Evolutionary conservation across 1,140 invertebrate genomes (phyloP).

Genomic region (Bombyx mandarina): DNA sequence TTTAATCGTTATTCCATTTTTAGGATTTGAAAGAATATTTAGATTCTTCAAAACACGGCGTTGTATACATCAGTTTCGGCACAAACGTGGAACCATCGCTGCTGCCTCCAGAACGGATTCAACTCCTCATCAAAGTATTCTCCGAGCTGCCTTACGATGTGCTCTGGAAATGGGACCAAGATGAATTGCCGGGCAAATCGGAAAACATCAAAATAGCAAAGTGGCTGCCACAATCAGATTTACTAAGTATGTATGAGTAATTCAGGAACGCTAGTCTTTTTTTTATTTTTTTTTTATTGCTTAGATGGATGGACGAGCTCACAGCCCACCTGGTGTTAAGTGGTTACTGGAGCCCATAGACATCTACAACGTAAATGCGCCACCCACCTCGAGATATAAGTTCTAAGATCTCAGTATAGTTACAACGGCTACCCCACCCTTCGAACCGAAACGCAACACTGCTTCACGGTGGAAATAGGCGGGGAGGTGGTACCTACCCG

Average conservation of each 20-base stretch:
- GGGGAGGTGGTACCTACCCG: too few relatives aligned
- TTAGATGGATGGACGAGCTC: too few relatives aligned
- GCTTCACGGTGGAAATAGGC: too few relatives aligned
- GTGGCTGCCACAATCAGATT: slow-evolving; percentile 70
- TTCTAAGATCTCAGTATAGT: too few relatives aligned
- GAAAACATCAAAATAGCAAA: slow-evolving; percentile 65
- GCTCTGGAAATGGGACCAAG: slow-evolving; percentile 67
- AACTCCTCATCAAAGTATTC: slow-evolving; percentile 59
- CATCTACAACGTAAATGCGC: too few relatives aligned
- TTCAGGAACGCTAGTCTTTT: too few relatives aligned
- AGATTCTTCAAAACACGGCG: slow-evolving; percentile 69
- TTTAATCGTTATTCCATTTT: slow-evolving; percentile 22
- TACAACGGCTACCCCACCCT: too few relatives aligned
- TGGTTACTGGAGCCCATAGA: too few relatives aligned
- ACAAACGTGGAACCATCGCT: slow-evolving; percentile 60
- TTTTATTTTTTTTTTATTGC: too few relatives aligned
- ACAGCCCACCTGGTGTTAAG: too few relatives aligned
- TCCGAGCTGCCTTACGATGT: slow-evolving; percentile 52
- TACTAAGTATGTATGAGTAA: slow-evolving; percentile 30
- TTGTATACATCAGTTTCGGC: slow-evolving; percentile 76
- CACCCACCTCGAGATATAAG: too few relatives aligned
- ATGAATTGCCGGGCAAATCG: slow-evolving; percentile 35
- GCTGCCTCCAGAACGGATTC: slow-evolving; percentile 44
- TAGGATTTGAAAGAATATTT: slow-evolving; percentile 68
- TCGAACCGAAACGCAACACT: too few relatives aligned